phyloP scores from a whole-genome alignment of 1,140 invertebrate genomes.

The Tribolium madens region DNA sequence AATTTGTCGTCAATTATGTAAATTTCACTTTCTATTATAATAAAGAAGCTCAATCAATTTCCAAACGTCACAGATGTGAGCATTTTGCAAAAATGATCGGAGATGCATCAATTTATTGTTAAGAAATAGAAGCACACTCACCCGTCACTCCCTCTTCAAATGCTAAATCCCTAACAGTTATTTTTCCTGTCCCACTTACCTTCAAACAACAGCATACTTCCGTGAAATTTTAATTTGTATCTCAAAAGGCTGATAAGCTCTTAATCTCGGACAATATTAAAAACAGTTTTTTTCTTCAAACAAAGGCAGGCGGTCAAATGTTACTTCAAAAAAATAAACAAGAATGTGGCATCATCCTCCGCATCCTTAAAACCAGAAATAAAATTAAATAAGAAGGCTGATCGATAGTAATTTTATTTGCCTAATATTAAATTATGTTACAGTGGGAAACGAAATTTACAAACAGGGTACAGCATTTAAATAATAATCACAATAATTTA shows the following conservation, averaged over 20 bases:
- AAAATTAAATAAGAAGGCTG: slow-evolving; percentile 35
- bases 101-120: not conserved
- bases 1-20: no score
- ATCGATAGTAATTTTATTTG: slow-evolving; percentile 43
- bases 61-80: not conserved
- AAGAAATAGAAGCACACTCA: not conserved
- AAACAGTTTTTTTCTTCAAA: not conserved
- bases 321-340: no score
- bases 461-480: slow-evolving; percentile 45
- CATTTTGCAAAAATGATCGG: not conserved
- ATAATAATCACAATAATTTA: slow-evolving; percentile 38
- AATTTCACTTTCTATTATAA: no score
- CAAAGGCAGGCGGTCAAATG: not conserved
- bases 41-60: not conserved
- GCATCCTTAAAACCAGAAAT: not conserved
- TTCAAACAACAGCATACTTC: not conserved
- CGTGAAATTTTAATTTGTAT: not conserved
- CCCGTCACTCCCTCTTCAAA: not conserved
- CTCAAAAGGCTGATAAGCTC: not conserved
- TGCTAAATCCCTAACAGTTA: not conserved
- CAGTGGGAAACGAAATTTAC: slow-evolving; percentile 33
- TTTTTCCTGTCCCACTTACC: not conserved
- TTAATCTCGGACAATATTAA: not conserved
- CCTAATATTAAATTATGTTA: slow-evolving; percentile 44
- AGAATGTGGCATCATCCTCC: not conserved